Evolutionary conservation across 2,113 vertebrate species (phyloP).

Genomic region (Tupaia chinensis): DNA sequence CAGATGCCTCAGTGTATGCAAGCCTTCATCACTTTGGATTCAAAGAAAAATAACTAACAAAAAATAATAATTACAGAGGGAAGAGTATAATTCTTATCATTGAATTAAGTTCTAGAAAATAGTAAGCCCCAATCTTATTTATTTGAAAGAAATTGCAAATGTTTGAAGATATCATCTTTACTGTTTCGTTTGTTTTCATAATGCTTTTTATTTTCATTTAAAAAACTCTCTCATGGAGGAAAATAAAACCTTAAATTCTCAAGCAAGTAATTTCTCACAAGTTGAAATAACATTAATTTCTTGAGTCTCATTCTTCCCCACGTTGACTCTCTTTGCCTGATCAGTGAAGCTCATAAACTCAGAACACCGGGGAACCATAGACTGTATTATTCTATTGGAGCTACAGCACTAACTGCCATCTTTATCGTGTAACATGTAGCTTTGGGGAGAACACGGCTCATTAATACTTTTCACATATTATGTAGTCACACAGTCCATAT

Average conservation of each 20-base stretch:
- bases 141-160: background rate
- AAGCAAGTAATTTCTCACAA: conserved; percentile 24
- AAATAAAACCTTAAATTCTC: conserved; percentile 32
- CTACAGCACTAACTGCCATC: background rate
- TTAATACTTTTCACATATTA: conserved; percentile 9
- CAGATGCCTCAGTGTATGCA: too few species aligned
- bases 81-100: background rate
- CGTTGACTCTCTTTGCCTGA: background rate
- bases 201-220: background rate
- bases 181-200: conserved; percentile 7
- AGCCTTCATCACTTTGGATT: too few species aligned
- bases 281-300: conserved; percentile 48
- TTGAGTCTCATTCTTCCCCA: background rate
- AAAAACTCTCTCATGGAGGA: background rate
- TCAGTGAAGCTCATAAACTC: conserved; percentile 22
- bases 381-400: background rate
- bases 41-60: too few species aligned
- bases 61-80: too few species aligned
- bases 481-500: background rate
- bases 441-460: background rate
- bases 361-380: background rate
- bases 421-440: background rate
- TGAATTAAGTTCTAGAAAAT: background rate
- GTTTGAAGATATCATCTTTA: background rate
- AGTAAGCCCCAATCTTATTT: background rate